Evolutionary conservation across 1,140 invertebrate genomes (phyloP), one percentile per base, ranked within the genome.

Genomic region (Bombyx mandarina): DNA sequence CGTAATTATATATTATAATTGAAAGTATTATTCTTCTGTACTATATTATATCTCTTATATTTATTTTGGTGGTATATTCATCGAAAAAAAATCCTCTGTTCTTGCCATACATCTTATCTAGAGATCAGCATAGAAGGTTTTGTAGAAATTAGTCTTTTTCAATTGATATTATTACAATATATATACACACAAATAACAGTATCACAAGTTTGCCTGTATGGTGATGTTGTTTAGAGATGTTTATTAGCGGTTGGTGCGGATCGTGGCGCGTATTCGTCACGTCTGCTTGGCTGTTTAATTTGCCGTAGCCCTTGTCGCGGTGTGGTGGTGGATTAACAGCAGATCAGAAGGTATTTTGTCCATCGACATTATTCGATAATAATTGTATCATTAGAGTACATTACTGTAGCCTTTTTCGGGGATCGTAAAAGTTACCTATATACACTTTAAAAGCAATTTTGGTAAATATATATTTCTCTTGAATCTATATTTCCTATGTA

Each of bases 301-400:
- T 83, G 82, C 80, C 79, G 75, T 82, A 79, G 75, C 69, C 26
- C 26, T 72, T 75, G 73, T 80, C 77, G 78, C 77, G 72, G 79
- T 74, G 75, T 72, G 75, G 78, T 76, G 73, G 72, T 74, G 81
- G 69, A 77, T 75, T 80, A 75, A 77, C 78, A 78, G 78, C 79
- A 75, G 77, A 79, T 85, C 82, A 81, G 79, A 83, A 81, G 81
- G 79, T 86, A 83, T 84, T 67, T 86, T 86, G 83, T 86, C 83
- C 83, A 81, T 85, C 85, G 82, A 86, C 82, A 76, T 84, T 86
- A 83, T 75, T 85, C 72, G 83, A 86, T 86, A 86, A 87, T 85
- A 87, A 87, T 87, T 84, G 83, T 87, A 86, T 86, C 82, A 83
- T 83, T 86, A 85, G 82, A 86, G 82, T 87, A 85, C 80, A 87